phyloP scores from a whole-genome alignment of 2,888 invertebrate species.

The Drosophila paranaensis region DNA sequence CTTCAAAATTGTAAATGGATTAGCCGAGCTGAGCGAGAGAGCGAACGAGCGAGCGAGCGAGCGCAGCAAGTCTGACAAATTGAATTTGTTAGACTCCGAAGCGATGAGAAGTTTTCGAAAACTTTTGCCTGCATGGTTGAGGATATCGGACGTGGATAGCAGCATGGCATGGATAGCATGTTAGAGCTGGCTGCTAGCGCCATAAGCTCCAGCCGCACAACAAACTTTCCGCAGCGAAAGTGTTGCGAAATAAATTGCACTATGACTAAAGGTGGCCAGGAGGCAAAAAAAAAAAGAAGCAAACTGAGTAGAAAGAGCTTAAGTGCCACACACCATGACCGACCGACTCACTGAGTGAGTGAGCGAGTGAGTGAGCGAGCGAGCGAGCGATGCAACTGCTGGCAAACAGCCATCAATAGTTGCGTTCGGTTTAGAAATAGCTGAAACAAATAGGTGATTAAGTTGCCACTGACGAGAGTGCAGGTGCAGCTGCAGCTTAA shows the following conservation, averaged over 20 bases:
- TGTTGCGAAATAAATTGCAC: conserved; percentile 72
- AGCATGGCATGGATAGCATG: conserved; percentile 14
- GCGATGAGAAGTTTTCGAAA: conserved; percentile 70
- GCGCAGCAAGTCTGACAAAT: conserved; percentile 73
- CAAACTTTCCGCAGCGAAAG: conserved; percentile 55
- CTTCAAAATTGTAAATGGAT: conserved; percentile 78
- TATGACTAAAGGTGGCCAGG: conserved; percentile 48
- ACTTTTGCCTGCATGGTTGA: conserved; percentile 75
- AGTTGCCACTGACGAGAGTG: conserved; percentile 30
- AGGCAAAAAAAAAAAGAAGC: conserved; percentile 19
- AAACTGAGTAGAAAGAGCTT: conserved; percentile 33
- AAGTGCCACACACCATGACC: conserved; percentile 24
- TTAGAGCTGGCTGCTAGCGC: conserved; percentile 54
- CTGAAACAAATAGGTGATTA: conserved; percentile 53
- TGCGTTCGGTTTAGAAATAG: conserved; percentile 34
- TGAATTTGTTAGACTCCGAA: conserved; percentile 72
- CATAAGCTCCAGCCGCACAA: conserved; percentile 46
- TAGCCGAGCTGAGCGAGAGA: conserved; percentile 53
- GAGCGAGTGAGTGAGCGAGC: conserved; percentile 32
- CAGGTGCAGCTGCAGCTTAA: conserved; percentile 27
- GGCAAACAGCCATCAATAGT: conserved; percentile 57
- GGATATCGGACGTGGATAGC: conserved; percentile 65
- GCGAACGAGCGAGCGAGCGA: conserved; percentile 13
- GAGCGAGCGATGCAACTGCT: conserved; percentile 41
- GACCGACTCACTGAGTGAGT: conserved; percentile 21